These are phyloP conservation scores for Acleris cristana DNA, from an alignment of 2,888 invertebrate genomes.

Conservation along the genomic window DNA sequence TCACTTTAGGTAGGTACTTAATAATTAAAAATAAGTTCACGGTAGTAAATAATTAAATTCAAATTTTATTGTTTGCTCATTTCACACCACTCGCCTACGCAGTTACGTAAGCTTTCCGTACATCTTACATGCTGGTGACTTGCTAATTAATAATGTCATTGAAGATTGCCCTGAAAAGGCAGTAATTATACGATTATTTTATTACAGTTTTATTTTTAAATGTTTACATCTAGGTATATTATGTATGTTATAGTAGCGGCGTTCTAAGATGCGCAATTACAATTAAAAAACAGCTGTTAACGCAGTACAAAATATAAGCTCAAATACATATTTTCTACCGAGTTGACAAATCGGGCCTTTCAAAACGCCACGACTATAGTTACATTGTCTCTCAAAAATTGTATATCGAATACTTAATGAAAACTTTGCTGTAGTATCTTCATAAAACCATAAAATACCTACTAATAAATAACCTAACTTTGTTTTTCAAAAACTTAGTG, in stretches of 20 bases:
- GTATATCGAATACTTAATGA: not conserved
- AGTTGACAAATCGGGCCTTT: no score
- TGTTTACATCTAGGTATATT: no score
- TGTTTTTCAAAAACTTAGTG: no score
- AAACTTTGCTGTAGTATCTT: not conserved
- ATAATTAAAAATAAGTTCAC: conserved; percentile 5
- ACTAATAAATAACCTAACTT: no score
- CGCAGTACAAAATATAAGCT: no score
- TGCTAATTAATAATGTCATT: conserved; percentile 7
- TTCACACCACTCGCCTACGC: conserved; percentile 68
- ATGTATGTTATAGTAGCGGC: no score
- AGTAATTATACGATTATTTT: not conserved
- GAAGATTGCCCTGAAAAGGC: not conserved
- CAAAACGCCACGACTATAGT: no score
- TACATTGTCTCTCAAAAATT: not conserved
- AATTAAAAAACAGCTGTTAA: no score
- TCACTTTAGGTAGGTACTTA: not conserved
- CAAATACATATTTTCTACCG: no score
- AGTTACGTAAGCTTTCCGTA: no score
- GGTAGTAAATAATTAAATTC: conserved; percentile 55
- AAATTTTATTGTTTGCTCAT: conserved; percentile 71
- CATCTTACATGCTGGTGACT: conserved; percentile 26
- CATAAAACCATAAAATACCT: not conserved
- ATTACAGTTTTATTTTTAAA: no score
- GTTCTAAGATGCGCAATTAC: no score